Evolutionary conservation across 2,797 vertebrate species (phyloP), one percentile per base, ranked within the genome.

Genomic region (Gorsachius magnificus): DNA sequence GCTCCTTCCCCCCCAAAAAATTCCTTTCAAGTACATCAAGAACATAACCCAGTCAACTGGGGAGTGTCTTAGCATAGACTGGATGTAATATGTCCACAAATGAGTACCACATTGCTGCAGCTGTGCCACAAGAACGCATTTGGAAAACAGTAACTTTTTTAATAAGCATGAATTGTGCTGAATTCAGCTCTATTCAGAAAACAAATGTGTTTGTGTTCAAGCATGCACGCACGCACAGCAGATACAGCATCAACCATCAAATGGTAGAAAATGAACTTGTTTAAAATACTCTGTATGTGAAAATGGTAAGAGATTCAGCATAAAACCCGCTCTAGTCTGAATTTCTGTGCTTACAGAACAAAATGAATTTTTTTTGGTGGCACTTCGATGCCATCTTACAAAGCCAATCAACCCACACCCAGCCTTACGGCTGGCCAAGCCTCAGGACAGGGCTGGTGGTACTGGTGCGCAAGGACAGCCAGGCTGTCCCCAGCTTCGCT

Each of bases 41-140:
- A 81, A 43, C 6, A 2, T 1, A 69, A 33, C 19, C 51, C 11
- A 3, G 35, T 41, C 45, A 70, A 41, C 1, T 19, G 58, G 19
- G 53, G 16, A 79, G 50, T 0, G 0, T 16, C 50, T 71, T 3
- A 10, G 22, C 11, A 53, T 0, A 38, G 79, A 20, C 36, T 7
- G 36, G 48, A 18, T 20, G 14, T 2, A 45, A 1, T 5, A 13
- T 3, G 17, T 24, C 41, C 57, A 61, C 51, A 51, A 56, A 28
- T 28, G 20, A 63, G 25, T 4, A 45, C 33, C 35, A 17, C 13
- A 2, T 4, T 33, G 53, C 63, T 75, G 81, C n/a, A 36, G 29
- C 0, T 69, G 48, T 50, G 53, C 65, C 53, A 45, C 50, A 53
- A 46, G 21, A 75, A 41, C 3, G 2, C 41, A 6, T 12, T 25